Evolutionary conservation across 2,113 vertebrate species (phyloP), one percentile per base, ranked within the genome.

Genomic region (Catharus fuscescens): DNA sequence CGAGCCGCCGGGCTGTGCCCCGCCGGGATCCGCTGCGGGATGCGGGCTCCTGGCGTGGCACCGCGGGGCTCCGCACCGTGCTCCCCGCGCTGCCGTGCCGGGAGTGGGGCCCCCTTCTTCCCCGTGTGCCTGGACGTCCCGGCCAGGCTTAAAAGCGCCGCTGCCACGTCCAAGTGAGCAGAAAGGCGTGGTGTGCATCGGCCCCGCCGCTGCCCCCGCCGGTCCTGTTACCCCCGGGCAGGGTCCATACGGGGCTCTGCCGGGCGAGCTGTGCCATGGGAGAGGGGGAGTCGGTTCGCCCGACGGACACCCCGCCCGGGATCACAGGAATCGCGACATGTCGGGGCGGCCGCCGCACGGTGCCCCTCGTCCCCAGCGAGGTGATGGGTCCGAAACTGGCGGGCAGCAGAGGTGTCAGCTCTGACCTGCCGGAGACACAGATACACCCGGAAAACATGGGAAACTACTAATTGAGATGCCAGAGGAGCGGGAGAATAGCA

Each of bases 151-250:
- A 48, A 85, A 92, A 95, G 86, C 45, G 47, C 74, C 82, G 32
- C 82, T 93, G 86, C 93, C 92, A 85, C 80, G 89, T 92, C 76
- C 83, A 5, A 90, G 52, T 3, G 86, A 88, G 52, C 21, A 32
- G 89, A 90, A 96, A 88, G 93, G 92, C 86, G 92, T 79, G 91
- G 89, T 78, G 88, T 29, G 80, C 70, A 2, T 47, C 80, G 48
- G 82, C 44, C 34, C 42, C 20, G 36, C 64, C 11, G 82, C 38
- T 31, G 40, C 12, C 47, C 31, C 13, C 24, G 12, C 21, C 31
- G 31, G 62, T 67, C 16, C 61, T 25, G 18, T 15, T 29, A 1
- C 7, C 45, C 14, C 8, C 57, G 44, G 77, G 59, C 53, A 11
- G 72, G 42, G 3, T 57, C 23, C 17, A 1, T 31, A 0, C 2